These are phyloP conservation scores for Meteorus colon DNA, from an alignment of 2,888 invertebrate species.

Conservation along the genomic window DNA sequence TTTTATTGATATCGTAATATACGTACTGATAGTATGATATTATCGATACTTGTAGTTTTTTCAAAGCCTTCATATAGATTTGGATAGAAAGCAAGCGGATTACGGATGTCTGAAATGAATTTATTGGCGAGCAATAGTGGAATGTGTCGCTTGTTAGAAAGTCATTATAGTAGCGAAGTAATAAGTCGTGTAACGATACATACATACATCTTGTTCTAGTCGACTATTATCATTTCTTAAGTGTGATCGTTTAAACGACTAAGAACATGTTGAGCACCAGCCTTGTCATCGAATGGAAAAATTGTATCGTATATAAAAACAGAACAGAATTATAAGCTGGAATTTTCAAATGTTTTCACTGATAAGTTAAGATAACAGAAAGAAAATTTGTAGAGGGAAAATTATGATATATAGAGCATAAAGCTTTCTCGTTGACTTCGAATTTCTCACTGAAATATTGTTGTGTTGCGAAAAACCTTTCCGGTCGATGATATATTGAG, in stretches of 20 bases:
- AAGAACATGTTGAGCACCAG: not conserved
- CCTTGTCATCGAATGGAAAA: not conserved
- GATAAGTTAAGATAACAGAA: not conserved
- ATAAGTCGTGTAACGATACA: constrained; percentile 11
- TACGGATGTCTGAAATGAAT: not conserved
- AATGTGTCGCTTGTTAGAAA: constrained; percentile 19
- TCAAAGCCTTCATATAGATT: not conserved
- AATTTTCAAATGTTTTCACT: not conserved
- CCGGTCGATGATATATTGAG: constrained; percentile 15
- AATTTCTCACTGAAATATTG: constrained; percentile 1
- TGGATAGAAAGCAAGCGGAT: constrained; percentile 6
- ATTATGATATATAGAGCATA: constrained; percentile 3
- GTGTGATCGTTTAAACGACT: not conserved
- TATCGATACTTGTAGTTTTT: not conserved
- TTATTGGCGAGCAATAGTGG: constrained; percentile 16
- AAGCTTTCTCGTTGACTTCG: not conserved
- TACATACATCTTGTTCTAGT: not conserved
- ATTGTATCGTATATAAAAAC: not conserved
- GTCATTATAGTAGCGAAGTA: constrained; percentile 1
- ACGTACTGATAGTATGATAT: too few species aligned
- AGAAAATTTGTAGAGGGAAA: not conserved
- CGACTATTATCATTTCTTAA: not conserved
- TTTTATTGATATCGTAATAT: not conserved
- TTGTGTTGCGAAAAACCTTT: not conserved
- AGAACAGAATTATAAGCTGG: not conserved